Percentiles rank a stretch among this genome's conserved stretches.
Conservation (phyloP, 2,113 vertebrate species). For the Caranx ignobilis region DNA sequence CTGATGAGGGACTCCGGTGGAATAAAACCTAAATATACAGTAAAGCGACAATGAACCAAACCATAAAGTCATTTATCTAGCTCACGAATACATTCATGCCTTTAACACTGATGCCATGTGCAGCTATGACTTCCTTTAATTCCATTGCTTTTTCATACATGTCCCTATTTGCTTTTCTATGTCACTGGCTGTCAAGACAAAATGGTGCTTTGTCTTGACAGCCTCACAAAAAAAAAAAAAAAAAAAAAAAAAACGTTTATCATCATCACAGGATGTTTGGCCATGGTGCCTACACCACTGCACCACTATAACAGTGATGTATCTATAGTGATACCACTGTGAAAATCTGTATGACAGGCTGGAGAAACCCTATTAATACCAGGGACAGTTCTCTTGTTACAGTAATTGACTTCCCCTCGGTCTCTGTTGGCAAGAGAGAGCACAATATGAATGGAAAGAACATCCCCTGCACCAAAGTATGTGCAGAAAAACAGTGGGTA, state of each 20-base stretch:
- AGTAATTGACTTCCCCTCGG: slow-evolving; percentile 1
- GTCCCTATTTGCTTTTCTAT: background rate
- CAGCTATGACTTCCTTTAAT: background rate
- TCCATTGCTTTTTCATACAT: background rate
- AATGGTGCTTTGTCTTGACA: background rate
- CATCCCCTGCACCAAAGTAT: too few species aligned
- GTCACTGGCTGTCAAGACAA: background rate
- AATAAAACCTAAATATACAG: slow-evolving; percentile 19
- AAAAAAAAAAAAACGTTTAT: background rate
- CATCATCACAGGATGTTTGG: background rate
- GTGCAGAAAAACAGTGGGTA: background rate
- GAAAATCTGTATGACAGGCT: slow-evolving; percentile 25
- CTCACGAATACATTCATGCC: slow-evolving; percentile 8
- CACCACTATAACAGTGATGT: background rate
- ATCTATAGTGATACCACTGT: background rate
- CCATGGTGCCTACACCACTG: background rate
- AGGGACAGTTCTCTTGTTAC: background rate
- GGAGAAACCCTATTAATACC: slow-evolving; percentile 6
- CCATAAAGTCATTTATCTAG: background rate
- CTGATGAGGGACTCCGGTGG: background rate
- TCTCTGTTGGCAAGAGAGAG: background rate
- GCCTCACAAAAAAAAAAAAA: background rate
- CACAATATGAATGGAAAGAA: background rate
- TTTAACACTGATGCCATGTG: slow-evolving; percentile 1
- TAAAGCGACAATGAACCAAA: slow-evolving; percentile 6